Evolutionary conservation across 2,113 vertebrate genomes (phyloP).

Genomic region (Oreochromis spilurus): DNA sequence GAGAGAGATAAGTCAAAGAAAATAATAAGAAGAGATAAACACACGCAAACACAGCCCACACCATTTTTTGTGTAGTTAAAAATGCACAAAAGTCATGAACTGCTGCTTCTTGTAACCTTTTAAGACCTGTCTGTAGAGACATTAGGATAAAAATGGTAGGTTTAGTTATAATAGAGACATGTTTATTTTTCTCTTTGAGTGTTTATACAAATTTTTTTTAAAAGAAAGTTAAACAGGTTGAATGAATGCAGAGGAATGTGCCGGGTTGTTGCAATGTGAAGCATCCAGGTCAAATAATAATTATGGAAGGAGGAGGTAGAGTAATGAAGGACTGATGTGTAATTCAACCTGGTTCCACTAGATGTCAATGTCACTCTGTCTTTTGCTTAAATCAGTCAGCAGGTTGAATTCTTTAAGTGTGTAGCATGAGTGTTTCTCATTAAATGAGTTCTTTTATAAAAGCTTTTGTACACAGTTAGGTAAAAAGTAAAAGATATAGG

Average conservation of each 20-base stretch:
- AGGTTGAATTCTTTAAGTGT: not conserved
- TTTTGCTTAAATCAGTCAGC: not conserved
- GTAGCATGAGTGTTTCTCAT: not conserved
- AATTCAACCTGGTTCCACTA: constrained; percentile 22
- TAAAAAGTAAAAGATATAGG: not conserved
- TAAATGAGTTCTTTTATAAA: not conserved
- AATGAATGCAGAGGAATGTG: not conserved
- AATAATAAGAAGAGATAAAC: not conserved
- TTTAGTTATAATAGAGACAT: not conserved
- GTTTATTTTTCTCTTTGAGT: not conserved
- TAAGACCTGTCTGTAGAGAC: not conserved
- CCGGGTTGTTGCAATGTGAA: not conserved
- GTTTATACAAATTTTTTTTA: not conserved
- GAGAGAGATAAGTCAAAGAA: not conserved
- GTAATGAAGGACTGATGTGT: not conserved
- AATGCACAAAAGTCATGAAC: not conserved
- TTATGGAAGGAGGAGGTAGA: not conserved
- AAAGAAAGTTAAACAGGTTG: not conserved
- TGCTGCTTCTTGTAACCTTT: not conserved
- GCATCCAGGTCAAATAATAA: not conserved
- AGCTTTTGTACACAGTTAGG: not conserved
- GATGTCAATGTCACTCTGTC: constrained; percentile 34
- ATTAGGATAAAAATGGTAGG: not conserved
- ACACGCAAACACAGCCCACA: not conserved
- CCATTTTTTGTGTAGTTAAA: not conserved